Base-by-base conservation (phyloP, 2,797 vertebrate genomes). In the Zonotrichia albicollis region DNA sequence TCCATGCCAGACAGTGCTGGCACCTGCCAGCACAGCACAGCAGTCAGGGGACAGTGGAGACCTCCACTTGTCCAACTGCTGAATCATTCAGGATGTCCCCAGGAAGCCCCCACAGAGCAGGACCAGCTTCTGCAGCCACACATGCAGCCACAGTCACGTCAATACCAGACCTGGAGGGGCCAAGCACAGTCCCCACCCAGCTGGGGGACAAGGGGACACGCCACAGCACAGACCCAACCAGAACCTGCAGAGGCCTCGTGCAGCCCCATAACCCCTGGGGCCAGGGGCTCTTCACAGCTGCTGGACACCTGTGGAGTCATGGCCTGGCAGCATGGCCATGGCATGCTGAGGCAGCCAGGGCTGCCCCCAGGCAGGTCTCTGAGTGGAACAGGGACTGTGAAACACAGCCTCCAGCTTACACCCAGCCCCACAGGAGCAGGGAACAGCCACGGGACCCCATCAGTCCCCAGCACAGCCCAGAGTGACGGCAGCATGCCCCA, bases 271-370 rank as follows among this genome's bases (percentile, higher is more conserved):
- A 30, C 38, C 38, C 23, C 14, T 5, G 43, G 26, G 21, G 9
- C 40, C 48, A 3, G 19, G 17, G 7, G 10, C 51, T 38, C 17
- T 48, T 36, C 38, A 29, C 0, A 0, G 53, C 36, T 60, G 27
- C 65, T 29, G 21, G 21, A 79, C 23, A 38, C 26, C 16, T n/a
- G n/a, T n/a, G n/a, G n/a, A n/a, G n/a, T n/a, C n/a, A n/a, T n/a
- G n/a, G n/a, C n/a, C n/a, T 0, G 1, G 51, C 48, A 64, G 20
- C 1, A 0, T 0, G 3, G 62, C 54, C 58, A 14, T 2, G 3
- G 75, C 48, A 13, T 10, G 57, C 61, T 1, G 0, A 13, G 50
- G 27, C 72, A 82, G 72, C 64, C 80, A 45, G 87, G 22, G 29
- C 82, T 50, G 34, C 23, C 64, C 67, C 68, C 45, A 66, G 4